These are phyloP conservation scores for Aviceda subcristata DNA, from an alignment of 2,113 vertebrate genomes.

Conservation along the genomic window DNA sequence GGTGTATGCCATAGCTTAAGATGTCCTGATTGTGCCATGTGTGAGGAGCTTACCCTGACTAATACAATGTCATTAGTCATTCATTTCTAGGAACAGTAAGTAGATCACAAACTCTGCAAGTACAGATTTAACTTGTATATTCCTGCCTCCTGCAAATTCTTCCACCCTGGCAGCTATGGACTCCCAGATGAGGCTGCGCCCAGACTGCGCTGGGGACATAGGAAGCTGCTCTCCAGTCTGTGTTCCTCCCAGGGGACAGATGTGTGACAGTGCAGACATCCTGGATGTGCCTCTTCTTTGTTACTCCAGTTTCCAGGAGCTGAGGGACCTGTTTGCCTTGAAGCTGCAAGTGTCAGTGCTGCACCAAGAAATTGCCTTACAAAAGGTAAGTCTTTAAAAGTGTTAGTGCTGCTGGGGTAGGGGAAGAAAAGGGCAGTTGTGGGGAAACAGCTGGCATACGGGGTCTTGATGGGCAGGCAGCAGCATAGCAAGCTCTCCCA, in stretches of 20 bases:
- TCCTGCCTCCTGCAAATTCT: constrained; percentile 3
- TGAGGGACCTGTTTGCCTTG: constrained; percentile 77
- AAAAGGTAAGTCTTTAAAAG: constrained; percentile 76
- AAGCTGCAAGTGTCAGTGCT: constrained; percentile 79
- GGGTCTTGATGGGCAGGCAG: not conserved
- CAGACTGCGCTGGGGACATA: not conserved
- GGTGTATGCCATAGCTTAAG: not conserved
- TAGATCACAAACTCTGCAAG: not conserved
- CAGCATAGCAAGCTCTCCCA: not conserved
- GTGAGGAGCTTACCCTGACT: not conserved
- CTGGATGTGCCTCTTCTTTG: constrained; percentile 64
- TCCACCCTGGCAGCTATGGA: constrained; percentile 56
- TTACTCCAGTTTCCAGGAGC: constrained; percentile 80
- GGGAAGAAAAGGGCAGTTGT: not conserved
- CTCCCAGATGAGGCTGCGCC: constrained; percentile 58
- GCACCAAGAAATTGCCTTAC: constrained; percentile 80
- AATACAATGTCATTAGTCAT: not conserved
- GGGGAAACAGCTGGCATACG: accelerated
- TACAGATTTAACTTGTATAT: not conserved
- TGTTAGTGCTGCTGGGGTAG: not conserved
- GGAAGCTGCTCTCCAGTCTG: not conserved
- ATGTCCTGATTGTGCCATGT: not conserved
- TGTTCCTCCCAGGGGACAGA: not conserved
- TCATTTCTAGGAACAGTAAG: not conserved
- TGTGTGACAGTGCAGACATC: not conserved